Percentiles rank a stretch among this genome's conserved stretches.
These are phyloP conservation scores for Brachionus asplanchnoidis DNA, from an alignment of 1,140 invertebrate species.

Conservation along the genomic window DNA sequence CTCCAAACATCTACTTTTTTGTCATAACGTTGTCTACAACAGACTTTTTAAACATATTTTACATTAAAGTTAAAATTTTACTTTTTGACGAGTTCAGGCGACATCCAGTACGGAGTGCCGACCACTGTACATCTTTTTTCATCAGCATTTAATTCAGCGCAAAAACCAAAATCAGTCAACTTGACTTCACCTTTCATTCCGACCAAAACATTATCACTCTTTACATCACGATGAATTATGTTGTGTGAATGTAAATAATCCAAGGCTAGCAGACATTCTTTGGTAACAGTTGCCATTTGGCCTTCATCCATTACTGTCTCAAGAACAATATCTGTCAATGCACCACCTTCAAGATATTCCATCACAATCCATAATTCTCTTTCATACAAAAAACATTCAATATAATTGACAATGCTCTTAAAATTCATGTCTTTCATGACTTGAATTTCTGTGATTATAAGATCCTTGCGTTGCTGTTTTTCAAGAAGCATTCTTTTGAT, in stretches of 20 bases:
- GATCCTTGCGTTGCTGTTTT: conserved; percentile 61
- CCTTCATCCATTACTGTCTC: conserved; percentile 61
- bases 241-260: conserved; percentile 43
- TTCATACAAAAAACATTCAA: conserved; percentile 48
- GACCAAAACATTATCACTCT: conserved; percentile 58
- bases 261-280: conserved; percentile 78
- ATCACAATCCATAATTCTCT: conserved; percentile 62
- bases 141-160: conserved; percentile 53
- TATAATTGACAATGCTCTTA: conserved; percentile 60
- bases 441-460: conserved; percentile 61
- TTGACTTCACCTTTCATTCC: conserved; percentile 54
- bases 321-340: conserved; percentile 61
- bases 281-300: conserved; percentile 52
- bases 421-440: conserved; percentile 56
- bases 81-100: conserved; percentile 48
- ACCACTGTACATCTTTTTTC: conserved; percentile 56
- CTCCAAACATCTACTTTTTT: conserved; percentile 58
- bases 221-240: conserved; percentile 52
- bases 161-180: conserved; percentile 58
- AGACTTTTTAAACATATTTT: not conserved
- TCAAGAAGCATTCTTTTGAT: conserved; percentile 61
- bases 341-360: conserved; percentile 61
- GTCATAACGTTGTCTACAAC: conserved; percentile 51
- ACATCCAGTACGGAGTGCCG: conserved; percentile 58
- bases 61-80: conserved; percentile 7